Conservation (phyloP, 2,888 invertebrate species). For the Polymixis flavicincta region DNA sequence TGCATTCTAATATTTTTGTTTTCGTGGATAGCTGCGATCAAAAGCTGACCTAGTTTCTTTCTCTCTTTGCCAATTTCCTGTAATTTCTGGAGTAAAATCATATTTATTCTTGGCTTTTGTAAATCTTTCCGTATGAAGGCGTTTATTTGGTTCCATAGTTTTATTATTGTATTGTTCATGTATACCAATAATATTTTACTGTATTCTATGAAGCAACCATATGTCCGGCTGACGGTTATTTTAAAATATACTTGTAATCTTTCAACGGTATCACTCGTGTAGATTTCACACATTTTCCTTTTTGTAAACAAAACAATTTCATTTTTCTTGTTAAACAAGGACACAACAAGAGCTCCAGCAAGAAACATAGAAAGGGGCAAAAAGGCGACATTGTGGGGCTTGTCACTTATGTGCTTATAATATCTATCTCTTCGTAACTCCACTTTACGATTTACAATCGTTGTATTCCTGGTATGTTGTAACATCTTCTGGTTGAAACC, state of each 20-base stretch:
- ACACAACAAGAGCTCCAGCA: slow-evolving; percentile 77
- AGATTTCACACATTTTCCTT: slow-evolving; percentile 65
- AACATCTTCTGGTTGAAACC: slow-evolving; percentile 50
- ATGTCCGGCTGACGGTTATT: slow-evolving; percentile 59
- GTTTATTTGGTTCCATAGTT: slow-evolving; percentile 28
- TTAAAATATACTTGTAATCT: slow-evolving; percentile 63
- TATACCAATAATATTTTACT: slow-evolving; percentile 57
- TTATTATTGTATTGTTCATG: slow-evolving; percentile 33
- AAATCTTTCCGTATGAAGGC: slow-evolving; percentile 40
- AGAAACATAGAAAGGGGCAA: slow-evolving; percentile 78
- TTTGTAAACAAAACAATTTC: slow-evolving; percentile 71
- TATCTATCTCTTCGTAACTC: slow-evolving; percentile 41
- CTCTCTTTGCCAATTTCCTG: slow-evolving; percentile 78
- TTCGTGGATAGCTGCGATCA: slow-evolving; percentile 80
- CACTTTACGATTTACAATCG: slow-evolving; percentile 39
- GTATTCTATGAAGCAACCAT: slow-evolving; percentile 64
- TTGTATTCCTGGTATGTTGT: slow-evolving; percentile 59
- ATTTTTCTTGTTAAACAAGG: slow-evolving; percentile 75
- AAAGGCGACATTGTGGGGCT: slow-evolving; percentile 48
- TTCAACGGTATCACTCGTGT: slow-evolving; percentile 43
- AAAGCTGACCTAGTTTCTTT: slow-evolving; percentile 77
- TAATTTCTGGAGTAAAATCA: slow-evolving; percentile 77
- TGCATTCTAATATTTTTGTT: slow-evolving; percentile 81
- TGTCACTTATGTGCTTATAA: slow-evolving; percentile 35
- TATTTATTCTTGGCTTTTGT: slow-evolving; percentile 65